These are phyloP conservation scores for Apoda limacodes DNA, from an alignment of 2,888 invertebrate genomes.

Conservation along the genomic window DNA sequence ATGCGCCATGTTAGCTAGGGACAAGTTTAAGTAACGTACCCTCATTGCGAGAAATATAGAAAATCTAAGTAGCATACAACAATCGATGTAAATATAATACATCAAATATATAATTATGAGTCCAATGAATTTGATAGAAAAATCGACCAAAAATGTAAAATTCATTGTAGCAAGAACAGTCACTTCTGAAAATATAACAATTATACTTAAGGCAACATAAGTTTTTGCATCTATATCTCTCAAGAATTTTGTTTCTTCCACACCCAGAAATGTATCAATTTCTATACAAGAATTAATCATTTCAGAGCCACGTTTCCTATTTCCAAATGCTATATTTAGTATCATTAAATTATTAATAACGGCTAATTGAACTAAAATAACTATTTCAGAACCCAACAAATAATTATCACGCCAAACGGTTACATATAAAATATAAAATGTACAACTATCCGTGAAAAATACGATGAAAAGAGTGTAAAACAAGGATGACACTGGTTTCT, in stretches of 20 bases:
- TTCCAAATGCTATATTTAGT: constrained; percentile 28
- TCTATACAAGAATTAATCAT: constrained; percentile 31
- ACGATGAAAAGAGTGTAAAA: constrained; percentile 25
- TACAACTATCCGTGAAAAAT: constrained; percentile 19
- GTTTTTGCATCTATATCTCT: constrained; percentile 25
- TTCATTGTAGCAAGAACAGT: constrained; percentile 15
- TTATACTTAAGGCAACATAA: constrained; percentile 16
- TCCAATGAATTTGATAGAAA: constrained; percentile 24
- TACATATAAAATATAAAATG: constrained; percentile 25
- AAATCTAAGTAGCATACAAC: constrained; percentile 25
- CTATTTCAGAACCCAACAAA: constrained; percentile 29
- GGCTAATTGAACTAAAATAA: constrained; percentile 26
- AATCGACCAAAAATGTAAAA: constrained; percentile 11
- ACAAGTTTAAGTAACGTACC: constrained; percentile 38
- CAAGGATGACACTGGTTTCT: constrained; percentile 22
- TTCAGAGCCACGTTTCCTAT: constrained; percentile 25
- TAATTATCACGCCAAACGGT: constrained; percentile 21
- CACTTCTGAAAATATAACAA: constrained; percentile 23
- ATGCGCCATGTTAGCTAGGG: constrained; percentile 34
- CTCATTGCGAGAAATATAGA: constrained; percentile 29
- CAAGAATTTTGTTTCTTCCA: constrained; percentile 40
- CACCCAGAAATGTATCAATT: constrained; percentile 36
- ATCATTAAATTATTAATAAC: constrained; percentile 27
- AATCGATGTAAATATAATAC: constrained; percentile 31
- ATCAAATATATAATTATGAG: constrained; percentile 27